Evolutionary conservation across 2,888 invertebrate genomes (phyloP), one percentile per base, ranked within the genome.

Genomic region (Dusona sp.): DNA sequence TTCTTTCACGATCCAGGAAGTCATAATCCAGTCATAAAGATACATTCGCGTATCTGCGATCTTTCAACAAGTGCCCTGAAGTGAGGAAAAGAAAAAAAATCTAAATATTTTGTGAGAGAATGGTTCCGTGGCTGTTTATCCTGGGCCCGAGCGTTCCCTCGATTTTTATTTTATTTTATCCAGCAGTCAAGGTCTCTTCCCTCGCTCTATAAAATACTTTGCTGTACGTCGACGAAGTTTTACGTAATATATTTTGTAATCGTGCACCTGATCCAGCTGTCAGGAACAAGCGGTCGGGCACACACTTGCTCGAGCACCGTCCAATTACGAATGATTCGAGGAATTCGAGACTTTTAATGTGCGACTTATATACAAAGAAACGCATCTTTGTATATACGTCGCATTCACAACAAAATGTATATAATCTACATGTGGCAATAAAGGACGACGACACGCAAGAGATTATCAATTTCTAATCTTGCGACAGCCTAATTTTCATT

Each of bases 241-340:
- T 57, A 79, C 79, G 79, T 65, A 83, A 64, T 72, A 57, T 38
- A 68, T 29, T 65, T 29, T 57, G 33, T 57, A 48, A 61, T 78
- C 83, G 81, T 57, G 67, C 84, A 81, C 86, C 84, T 84, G 86
- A 86, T 74, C 80, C 83, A 86, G 78, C 61, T 81, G 83, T 54
- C 38, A 75, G 48, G 38, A 68, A 54, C 42, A 48, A 51, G 67
- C 33, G 36, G 54, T 48, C 33, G 19, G 19, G n/a, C 57, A 25
- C 72, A 13, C 64, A 29, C 16, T 29, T 45, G 19, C 51, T 25
- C 57, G 42, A 64, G 22, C 65, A 38, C 45, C 22, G 74, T 48
- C 67, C 73, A 83, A 83, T 83, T 77, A 83, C 86, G 33, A 45
- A 57, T 57, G 45, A 70, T 81, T 81, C 77, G 83, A 19, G 45